Base-by-base conservation (phyloP, 2,113 vertebrate genomes). In the Urocynchramus pylzowi region DNA sequence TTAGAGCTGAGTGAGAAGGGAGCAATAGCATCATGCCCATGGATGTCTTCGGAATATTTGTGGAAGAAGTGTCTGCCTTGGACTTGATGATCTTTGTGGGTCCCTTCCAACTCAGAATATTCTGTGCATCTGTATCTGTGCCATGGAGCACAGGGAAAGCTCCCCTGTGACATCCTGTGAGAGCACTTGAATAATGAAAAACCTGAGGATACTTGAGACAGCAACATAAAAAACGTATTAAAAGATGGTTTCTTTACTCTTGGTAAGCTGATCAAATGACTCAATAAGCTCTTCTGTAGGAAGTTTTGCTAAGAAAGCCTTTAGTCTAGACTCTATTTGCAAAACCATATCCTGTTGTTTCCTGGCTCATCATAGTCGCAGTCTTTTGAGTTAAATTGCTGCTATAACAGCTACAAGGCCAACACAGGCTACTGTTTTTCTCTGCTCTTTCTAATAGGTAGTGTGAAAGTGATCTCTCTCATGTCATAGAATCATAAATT, bases 1-100 rank as follows among this genome's bases (percentile, higher is more conserved):
- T 68, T 27, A 45, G 52, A 71, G 37, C n/a, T 3, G 15, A 24
- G 59, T 2, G 4, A 44, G 45, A 52, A 49, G 28, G 24, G 31
- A 78, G 35, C 64, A n/a, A 39, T 0, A 0, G 22, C 50, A 52
- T 37, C 26, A 2, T 30, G 10, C 13, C 8, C 1, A 3, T 28
- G 39, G 33, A 26, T 52, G 13, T 35, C 64, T 67, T 18, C 2
- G 23, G 30, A 11, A 9, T 63, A 52, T 85, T 54, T 1, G 24
- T 42, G 42, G 52, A 60, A 35, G 56, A 87, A 30, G 30, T 3
- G 6, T 30, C 28, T 67, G 33, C 41, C 59, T 76, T 1, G 64
- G 23, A 28, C 28, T 39, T 53, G 39, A 13, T 49, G 52, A 60
- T 53, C 13, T 19, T 53, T 61, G 73, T 69, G 33, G 16, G n/a